Percentiles rank a stretch among this genome's conserved stretches.
These are phyloP conservation scores for Drosophila asahinai DNA, from an alignment of 1,140 invertebrate genomes.

Conservation along the genomic window DNA sequence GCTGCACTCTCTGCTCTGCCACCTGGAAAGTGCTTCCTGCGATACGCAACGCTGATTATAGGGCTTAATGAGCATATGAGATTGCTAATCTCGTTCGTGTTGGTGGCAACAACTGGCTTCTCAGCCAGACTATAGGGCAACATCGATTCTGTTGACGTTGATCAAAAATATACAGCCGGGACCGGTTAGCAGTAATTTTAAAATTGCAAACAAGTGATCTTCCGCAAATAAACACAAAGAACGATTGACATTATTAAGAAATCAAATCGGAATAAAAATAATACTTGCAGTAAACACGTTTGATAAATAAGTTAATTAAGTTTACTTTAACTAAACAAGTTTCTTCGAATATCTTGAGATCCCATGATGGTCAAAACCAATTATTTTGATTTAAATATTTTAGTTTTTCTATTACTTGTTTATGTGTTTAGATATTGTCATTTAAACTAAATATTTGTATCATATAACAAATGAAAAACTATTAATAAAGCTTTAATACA, in stretches of 20 bases:
- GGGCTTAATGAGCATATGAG: constrained; percentile 5
- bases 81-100: constrained; percentile 7
- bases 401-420: too few relatives aligned
- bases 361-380: too few relatives aligned
- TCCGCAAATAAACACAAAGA: neutral
- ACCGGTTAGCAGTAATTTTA: neutral
- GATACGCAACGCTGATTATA: constrained; percentile 13
- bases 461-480: too few relatives aligned
- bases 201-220: neutral
- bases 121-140: constrained; percentile 2
- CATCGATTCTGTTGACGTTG: neutral
- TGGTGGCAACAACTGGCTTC: constrained; percentile 9
- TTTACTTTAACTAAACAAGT: neutral
- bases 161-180: neutral
- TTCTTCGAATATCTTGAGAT: neutral
- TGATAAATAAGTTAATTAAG: neutral
- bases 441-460: too few relatives aligned
- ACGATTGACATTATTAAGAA: neutral
- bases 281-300: neutral
- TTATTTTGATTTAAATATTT: too few relatives aligned
- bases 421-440: too few relatives aligned
- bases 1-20: neutral
- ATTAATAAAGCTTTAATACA: too few relatives aligned
- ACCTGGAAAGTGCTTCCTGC: neutral
- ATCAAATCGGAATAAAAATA: neutral